These are phyloP conservation scores for Rhizoglyphus robini DNA, from an alignment of 1,140 invertebrate genomes.

Conservation along the genomic window DNA sequence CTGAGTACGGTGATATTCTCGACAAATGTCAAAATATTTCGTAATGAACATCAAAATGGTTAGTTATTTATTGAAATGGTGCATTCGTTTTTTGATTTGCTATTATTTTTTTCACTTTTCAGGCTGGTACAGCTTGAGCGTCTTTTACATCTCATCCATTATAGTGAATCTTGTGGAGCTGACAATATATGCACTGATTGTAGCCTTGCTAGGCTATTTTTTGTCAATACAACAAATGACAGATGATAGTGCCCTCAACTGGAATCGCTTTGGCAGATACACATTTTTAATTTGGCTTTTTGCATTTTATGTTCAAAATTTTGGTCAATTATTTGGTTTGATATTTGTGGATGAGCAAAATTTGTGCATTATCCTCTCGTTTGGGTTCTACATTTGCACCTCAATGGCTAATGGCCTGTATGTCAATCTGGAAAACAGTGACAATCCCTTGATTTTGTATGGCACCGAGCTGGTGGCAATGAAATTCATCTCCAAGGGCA, in stretches of 20 bases:
- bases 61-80: neutral
- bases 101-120: neutral
- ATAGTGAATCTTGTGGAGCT: neutral
- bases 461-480: neutral
- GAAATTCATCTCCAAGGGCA: neutral
- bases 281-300: neutral
- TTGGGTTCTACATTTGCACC: neutral
- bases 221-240: neutral
- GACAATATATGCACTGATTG: neutral
- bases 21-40: neutral
- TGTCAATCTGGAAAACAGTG: neutral
- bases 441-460: neutral
- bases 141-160: neutral
- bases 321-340: neutral
- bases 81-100: neutral
- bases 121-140: neutral
- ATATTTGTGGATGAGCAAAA: neutral
- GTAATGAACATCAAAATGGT: slow-evolving; percentile 3
- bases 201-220: neutral
- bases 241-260: neutral
- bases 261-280: neutral
- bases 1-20: neutral
- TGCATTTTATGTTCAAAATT: neutral
- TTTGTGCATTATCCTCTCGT: neutral
- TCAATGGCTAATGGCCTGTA: neutral